Base-by-base conservation (phyloP, 2,113 vertebrate species). In the Zeus faber region DNA sequence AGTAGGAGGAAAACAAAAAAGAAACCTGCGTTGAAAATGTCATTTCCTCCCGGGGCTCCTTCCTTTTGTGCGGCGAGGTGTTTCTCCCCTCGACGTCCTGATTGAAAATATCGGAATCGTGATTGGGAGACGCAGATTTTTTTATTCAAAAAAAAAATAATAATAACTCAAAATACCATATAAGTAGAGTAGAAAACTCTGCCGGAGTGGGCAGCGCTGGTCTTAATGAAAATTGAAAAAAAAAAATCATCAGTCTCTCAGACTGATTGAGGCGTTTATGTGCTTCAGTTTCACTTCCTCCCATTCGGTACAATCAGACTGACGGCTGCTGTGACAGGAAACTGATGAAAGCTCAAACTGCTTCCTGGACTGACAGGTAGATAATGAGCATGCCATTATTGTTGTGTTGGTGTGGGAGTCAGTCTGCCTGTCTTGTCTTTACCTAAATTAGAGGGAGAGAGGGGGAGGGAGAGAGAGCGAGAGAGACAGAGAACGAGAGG, bases 361-460 rank as follows among this genome's bases (percentile, higher is more conserved):
- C 29, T 50, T 50, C 48, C 29, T 13, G 16, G 27, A 20, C 48
- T 50, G 48, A 50, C 48, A 50, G 48, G 48, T 50, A 33, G 48
- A 50, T 50, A 50, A 50, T 50, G 29, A 14, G 17, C 18, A 33
- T 14, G 10, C 8, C 17, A 18, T 21, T 33, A 50, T 33, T 50
- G 48, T 26, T 18, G 27, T 50, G 27, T 20, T 18, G 13, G 27
- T 18, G 48, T 13, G 27, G 27, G 16, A 20, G 10, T 7, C 21
- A 9, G n/a, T 21, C 21, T 11, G 2, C 10, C 18, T 4, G 1
- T 7, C 5, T 4, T 5, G 44, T 23, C 10, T 39, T 1, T 17
- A 8, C 3, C 3, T 39, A 3, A 3, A 39, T n/a, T 11, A 39
- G 35, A 4, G 6, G 17, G 20, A 22, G 3, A 45, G 21, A 22